Conservation (phyloP, 2,797 vertebrate genomes). For the Pitangus sulphuratus region DNA sequence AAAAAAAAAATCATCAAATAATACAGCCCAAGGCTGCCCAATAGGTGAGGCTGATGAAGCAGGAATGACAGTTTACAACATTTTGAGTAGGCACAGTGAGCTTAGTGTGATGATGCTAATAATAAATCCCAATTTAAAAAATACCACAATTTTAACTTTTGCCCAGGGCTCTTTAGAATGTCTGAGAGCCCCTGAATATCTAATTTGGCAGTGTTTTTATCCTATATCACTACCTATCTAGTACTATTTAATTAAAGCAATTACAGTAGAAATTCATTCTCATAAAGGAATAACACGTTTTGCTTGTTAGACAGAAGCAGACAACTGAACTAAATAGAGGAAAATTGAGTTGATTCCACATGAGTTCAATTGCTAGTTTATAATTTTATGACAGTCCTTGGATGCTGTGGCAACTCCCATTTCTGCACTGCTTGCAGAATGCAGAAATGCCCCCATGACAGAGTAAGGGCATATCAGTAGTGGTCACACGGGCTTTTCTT, state of each 20-base stretch:
- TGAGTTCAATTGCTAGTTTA: not conserved
- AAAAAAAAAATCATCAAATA: not conserved
- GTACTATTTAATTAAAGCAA: constrained; percentile 26
- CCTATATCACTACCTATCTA: not conserved
- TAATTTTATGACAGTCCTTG: not conserved
- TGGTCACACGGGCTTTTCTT: not conserved
- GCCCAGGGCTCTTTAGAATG: not conserved
- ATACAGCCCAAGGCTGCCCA: not conserved
- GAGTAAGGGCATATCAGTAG: not conserved
- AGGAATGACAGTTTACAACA: not conserved
- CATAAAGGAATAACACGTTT: not conserved
- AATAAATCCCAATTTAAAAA: constrained; percentile 23
- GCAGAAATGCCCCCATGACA: not conserved
- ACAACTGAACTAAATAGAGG: not conserved
- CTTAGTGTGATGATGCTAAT: not conserved
- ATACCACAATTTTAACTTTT: constrained; percentile 1
- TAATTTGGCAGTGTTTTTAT: not conserved
- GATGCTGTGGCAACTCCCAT: not conserved
- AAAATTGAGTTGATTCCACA: not conserved
- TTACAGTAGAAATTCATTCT: not conserved
- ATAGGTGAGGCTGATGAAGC: not conserved
- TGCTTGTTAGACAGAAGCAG: not conserved
- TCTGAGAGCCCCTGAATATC: not conserved
- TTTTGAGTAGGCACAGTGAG: not conserved
- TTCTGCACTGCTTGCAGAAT: not conserved